These are phyloP conservation scores for Cassiopea xamachana DNA, from an alignment of 30 jellyfish, hydroid and myxozoan genomes.

Conservation along the genomic window DNA sequence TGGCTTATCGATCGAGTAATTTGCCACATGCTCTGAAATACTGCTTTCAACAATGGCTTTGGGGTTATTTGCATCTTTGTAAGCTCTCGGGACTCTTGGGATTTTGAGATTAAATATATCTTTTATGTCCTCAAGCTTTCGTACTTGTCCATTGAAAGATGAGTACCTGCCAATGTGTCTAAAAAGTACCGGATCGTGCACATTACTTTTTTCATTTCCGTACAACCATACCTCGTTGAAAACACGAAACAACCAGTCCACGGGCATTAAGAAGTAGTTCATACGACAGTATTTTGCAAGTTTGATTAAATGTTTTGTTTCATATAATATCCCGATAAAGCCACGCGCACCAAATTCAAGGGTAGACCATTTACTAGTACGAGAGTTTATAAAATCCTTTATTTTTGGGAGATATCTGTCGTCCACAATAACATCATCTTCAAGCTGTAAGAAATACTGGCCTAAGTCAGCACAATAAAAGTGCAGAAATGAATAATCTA, in stretches of 20 bases:
- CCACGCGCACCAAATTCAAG: slow-evolving; percentile 94
- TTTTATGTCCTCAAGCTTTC: slow-evolving; percentile 84
- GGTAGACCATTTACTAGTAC: slow-evolving; percentile 78
- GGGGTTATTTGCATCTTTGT: slow-evolving; percentile 74
- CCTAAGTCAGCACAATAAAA: slow-evolving; percentile 75
- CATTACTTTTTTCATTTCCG: slow-evolving; percentile 70
- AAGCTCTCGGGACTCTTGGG: background rate
- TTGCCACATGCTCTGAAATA: slow-evolving; percentile 67
- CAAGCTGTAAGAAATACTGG: slow-evolving; percentile 83
- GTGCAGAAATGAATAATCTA: slow-evolving; percentile 86
- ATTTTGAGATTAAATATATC: slow-evolving; percentile 10
- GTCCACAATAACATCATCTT: slow-evolving; percentile 90
- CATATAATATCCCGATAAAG: slow-evolving; percentile 89
- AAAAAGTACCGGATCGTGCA: slow-evolving; percentile 77
- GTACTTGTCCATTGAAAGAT: slow-evolving; percentile 88
- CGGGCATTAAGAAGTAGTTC: slow-evolving; percentile 90
- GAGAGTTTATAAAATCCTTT: slow-evolving; percentile 57
- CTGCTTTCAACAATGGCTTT: slow-evolving; percentile 71
- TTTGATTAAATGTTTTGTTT: slow-evolving; percentile 53
- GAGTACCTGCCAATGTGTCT: slow-evolving; percentile 88
- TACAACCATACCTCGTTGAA: slow-evolving; percentile 81
- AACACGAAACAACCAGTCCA: slow-evolving; percentile 90
- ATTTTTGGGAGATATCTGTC: slow-evolving; percentile 50
- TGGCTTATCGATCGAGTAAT: slow-evolving; percentile 68
- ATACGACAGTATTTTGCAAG: slow-evolving; percentile 79